These are phyloP conservation scores for Pseudopleuronectes americanus DNA, from an alignment of 2,797 vertebrate species.

Conservation along the genomic window DNA sequence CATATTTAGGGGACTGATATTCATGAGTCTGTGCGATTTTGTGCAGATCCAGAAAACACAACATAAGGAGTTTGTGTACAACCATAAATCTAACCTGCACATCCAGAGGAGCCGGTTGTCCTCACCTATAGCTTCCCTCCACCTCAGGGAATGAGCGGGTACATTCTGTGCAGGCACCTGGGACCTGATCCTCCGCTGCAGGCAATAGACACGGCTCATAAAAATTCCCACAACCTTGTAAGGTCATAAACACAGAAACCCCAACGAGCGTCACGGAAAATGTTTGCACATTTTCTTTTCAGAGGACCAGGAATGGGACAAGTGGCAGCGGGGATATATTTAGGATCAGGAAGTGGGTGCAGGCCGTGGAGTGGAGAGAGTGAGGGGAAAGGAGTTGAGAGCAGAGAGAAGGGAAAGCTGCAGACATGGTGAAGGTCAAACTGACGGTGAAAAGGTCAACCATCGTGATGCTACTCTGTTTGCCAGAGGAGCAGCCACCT, in stretches of 20 bases:
- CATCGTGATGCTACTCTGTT: not conserved
- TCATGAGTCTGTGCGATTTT: too few relatives aligned
- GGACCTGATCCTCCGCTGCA: constrained; percentile 2
- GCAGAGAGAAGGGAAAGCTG: not conserved
- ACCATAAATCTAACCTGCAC: not conserved
- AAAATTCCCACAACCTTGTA: constrained; percentile 58
- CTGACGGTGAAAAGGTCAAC: constrained; percentile 10
- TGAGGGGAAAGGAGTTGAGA: not conserved
- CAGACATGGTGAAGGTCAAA: constrained; percentile 30
- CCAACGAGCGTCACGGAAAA: constrained; percentile 56
- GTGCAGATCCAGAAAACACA: too few relatives aligned
- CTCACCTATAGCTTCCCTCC: not conserved
- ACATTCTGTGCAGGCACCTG: constrained; percentile 31
- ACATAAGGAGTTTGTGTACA: not conserved
- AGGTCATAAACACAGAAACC: constrained; percentile 6
- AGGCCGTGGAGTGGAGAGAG: not conserved
- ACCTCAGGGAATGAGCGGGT: not conserved
- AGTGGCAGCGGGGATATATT: not conserved
- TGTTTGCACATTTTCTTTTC: not conserved
- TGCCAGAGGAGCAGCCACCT: not conserved
- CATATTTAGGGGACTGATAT: too few relatives aligned
- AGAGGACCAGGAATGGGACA: not conserved
- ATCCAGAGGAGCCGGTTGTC: not conserved
- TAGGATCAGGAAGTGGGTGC: constrained; percentile 8
- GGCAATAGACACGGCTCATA: constrained; percentile 8